Conservation (phyloP, 1,140 invertebrate species). For the Drosophila arawakana region DNA sequence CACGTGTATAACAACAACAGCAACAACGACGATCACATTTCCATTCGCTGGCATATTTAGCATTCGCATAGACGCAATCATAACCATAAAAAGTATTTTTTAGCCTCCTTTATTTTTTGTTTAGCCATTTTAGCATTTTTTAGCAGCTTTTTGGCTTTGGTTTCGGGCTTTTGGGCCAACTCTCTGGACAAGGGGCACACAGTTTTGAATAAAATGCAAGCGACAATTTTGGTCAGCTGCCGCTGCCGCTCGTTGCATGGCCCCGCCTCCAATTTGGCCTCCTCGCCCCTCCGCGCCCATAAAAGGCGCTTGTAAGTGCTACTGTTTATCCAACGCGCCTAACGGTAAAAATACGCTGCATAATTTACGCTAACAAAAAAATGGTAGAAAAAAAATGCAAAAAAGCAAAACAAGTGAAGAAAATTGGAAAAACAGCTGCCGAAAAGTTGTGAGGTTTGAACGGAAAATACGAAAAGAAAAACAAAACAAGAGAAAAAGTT, state of each 20-base stretch:
- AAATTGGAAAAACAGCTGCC: slow-evolving; percentile 44
- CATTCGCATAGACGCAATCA: slow-evolving; percentile 79
- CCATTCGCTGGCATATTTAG: slow-evolving; percentile 78
- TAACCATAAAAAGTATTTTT: slow-evolving; percentile 78
- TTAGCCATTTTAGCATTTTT: slow-evolving; percentile 13
- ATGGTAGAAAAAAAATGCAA: slow-evolving; percentile 23
- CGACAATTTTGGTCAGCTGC: slow-evolving; percentile 62
- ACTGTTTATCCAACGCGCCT: slow-evolving; percentile 68
- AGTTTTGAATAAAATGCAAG: slow-evolving; percentile 49
- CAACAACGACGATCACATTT: slow-evolving; percentile 57
- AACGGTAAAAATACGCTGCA: slow-evolving; percentile 76
- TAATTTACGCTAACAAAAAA: slow-evolving; percentile 72
- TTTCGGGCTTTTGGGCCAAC: slow-evolving; percentile 6
- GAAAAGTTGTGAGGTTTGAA: slow-evolving; percentile 16
- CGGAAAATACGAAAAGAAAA: not conserved
- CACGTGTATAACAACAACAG: slow-evolving; percentile 54
- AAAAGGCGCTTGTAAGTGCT: slow-evolving; percentile 81
- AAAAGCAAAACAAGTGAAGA: slow-evolving; percentile 7
- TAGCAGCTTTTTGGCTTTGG: slow-evolving; percentile 29
- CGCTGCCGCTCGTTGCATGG: not conserved
- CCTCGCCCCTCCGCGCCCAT: slow-evolving; percentile 49
- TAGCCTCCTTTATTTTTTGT: slow-evolving; percentile 28
- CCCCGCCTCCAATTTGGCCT: not conserved
- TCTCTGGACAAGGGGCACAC: slow-evolving; percentile 15
- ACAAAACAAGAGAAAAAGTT: slow-evolving; percentile 16